These are phyloP conservation scores for Pachypsylla venusta DNA, from an alignment of 1,140 invertebrate species.

Conservation along the genomic window DNA sequence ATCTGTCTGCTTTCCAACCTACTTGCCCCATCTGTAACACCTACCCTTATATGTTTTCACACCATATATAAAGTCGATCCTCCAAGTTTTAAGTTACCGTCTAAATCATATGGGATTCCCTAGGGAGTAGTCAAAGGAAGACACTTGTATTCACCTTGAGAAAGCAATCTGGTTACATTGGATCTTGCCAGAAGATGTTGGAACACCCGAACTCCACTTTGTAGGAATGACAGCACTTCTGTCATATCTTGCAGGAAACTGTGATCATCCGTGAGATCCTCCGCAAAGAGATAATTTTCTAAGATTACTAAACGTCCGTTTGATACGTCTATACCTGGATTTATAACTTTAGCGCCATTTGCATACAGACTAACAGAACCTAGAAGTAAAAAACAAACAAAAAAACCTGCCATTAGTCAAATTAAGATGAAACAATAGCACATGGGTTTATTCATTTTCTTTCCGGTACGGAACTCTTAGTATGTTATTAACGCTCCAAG, in stretches of 20 bases:
- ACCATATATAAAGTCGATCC: background rate
- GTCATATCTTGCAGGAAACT: constrained; percentile 39
- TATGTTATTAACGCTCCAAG: no score
- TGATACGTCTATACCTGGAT: constrained; percentile 30
- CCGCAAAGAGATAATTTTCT: constrained; percentile 34
- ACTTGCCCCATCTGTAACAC: no score
- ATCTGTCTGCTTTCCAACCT: no score
- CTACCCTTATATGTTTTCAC: no score
- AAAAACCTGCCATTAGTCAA: no score
- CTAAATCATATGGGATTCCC: background rate
- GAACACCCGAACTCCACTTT: constrained; percentile 45
- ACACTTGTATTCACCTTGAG: constrained; percentile 36
- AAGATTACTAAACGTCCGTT: constrained; percentile 34
- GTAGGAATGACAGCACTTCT: constrained; percentile 40
- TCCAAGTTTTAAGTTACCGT: background rate
- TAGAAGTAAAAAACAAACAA: no score
- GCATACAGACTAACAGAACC: constrained; percentile 26
- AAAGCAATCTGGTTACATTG: constrained; percentile 39
- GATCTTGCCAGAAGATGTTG: constrained; percentile 42
- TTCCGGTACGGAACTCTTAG: no score
- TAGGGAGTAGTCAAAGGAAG: no score
- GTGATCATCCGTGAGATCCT: constrained; percentile 25
- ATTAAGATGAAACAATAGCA: no score
- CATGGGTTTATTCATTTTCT: no score
- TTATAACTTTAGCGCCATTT: constrained; percentile 34